Base-by-base conservation (phyloP, 2,888 invertebrate species). In the Acanthosepion pharaonis region DNA sequence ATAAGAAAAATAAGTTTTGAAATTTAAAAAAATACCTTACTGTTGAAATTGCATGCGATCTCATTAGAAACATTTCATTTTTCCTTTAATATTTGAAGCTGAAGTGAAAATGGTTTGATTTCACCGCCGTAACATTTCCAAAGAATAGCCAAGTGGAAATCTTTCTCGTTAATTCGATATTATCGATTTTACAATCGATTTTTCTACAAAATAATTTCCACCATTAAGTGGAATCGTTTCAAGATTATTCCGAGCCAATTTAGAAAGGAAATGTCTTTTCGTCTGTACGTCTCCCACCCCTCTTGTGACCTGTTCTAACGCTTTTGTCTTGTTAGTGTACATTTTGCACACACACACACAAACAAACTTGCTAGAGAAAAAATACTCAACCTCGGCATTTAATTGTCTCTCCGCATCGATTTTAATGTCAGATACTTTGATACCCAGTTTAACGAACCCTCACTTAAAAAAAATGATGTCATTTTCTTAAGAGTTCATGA, bases 171-270 rank as follows among this genome's bases (percentile, higher is more conserved):
- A 78, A 78, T 78, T 78, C 78, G 33, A 78, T 78, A 33, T n/a
- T 78, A 78, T 78, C 78, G n/a, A 78, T 78, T 78, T 78, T n/a
- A 78, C n/a, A 78, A 78, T 78, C 78, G 78, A 78, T 78, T 78
- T 42, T 3, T 78, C 78, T 9, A 11, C n/a, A 78, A 78, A 78
- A 78, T 78, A 11, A 78, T 78, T 78, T n/a, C 78, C 78, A n/a
- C n/a, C 78, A 78, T 78, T 78, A 78, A n/a, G 78, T 78, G 78
- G 42, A 78, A 18, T n/a, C n/a, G n/a, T 78, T 78, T n/a, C 78
- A 78, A 78, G 25, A 78, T 28, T 78, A 28, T 11, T 8, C 28
- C 2, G n/a, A 33, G 33, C 78, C n/a, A 78, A 78, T 78, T 78
- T 78, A 5, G n/a, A n/a, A 78, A 9, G 78, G n/a, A 78, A 78